phyloP scores from a whole-genome alignment of 2,113 vertebrate genomes.

The Dinomys branickii region DNA sequence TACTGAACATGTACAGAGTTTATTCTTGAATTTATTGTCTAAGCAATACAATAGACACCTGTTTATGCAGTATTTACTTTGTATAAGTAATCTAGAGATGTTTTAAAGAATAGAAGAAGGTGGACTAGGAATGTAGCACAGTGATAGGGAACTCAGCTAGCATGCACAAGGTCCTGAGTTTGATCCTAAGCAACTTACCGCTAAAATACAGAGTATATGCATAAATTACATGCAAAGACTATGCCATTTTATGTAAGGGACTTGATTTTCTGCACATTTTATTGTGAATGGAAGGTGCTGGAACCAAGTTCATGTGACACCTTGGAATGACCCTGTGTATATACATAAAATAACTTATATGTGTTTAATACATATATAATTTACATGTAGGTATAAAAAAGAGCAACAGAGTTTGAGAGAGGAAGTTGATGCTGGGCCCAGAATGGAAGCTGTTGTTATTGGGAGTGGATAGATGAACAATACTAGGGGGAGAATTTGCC shows the following conservation, averaged over 20 bases:
- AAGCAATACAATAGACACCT: not conserved
- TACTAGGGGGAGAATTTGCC: not conserved
- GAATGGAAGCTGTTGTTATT: not conserved
- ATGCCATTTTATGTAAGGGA: not conserved
- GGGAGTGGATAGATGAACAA: not conserved
- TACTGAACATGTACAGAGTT: not conserved
- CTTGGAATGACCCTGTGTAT: not conserved
- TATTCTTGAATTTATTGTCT: not conserved
- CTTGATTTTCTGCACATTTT: not conserved
- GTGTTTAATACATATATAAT: not conserved
- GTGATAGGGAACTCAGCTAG: not conserved
- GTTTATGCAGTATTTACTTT: not conserved
- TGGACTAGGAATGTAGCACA: not conserved
- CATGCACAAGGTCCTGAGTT: not conserved
- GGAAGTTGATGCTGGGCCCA: not conserved
- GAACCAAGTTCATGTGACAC: not conserved
- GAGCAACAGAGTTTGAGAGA: not conserved
- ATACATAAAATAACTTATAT: not conserved
- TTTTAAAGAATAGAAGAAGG: not conserved
- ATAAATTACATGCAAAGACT: not conserved
- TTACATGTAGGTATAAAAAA: not conserved
- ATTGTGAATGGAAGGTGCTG: not conserved
- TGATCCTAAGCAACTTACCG: not conserved
- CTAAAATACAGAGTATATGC: not conserved
- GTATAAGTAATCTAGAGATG: not conserved